Percentiles rank a stretch among this genome's conserved stretches.
Conservation (phyloP, 2,888 invertebrate species). For the Nasonia oneida region DNA sequence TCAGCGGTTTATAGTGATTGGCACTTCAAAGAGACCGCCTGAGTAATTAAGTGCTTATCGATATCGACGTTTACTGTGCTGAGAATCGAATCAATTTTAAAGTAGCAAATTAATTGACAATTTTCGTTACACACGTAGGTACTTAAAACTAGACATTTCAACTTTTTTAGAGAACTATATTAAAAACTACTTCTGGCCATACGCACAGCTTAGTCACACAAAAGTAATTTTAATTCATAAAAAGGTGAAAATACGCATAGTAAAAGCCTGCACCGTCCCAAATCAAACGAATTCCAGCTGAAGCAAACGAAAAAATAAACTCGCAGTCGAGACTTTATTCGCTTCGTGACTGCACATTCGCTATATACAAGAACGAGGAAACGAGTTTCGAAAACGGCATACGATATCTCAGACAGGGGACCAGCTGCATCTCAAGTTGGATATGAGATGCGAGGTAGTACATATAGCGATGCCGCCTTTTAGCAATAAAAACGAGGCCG, state of each 20-base stretch:
- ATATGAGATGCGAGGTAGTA: not conserved
- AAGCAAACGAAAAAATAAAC: slow-evolving; percentile 11
- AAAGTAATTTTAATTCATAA: not conserved
- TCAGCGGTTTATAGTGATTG: not conserved
- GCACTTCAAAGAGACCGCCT: not conserved
- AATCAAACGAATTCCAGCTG: not conserved
- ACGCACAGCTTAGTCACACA: too few species aligned
- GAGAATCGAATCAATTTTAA: not conserved
- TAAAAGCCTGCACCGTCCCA: not conserved
- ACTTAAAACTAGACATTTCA: too few species aligned
- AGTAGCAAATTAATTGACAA: too few species aligned
- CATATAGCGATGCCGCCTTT: not conserved
- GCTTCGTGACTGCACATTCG: not conserved
- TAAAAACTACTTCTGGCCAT: too few species aligned
- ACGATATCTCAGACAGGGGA: not conserved
- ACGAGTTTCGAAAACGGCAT: slow-evolving; percentile 1
- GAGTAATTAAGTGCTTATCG: not conserved
- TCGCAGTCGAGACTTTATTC: not conserved
- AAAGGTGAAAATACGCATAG: not conserved
- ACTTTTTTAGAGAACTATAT: too few species aligned
- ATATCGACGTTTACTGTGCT: not conserved
- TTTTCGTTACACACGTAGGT: too few species aligned
- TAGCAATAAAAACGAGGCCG: not conserved
- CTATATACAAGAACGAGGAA: not conserved
- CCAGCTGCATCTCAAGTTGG: not conserved